A percentile compares a stretch with the other conserved stretches of the same genome.
Conservation (phyloP, 2,888 invertebrate genomes). For the Scaptomyza polygonia region DNA sequence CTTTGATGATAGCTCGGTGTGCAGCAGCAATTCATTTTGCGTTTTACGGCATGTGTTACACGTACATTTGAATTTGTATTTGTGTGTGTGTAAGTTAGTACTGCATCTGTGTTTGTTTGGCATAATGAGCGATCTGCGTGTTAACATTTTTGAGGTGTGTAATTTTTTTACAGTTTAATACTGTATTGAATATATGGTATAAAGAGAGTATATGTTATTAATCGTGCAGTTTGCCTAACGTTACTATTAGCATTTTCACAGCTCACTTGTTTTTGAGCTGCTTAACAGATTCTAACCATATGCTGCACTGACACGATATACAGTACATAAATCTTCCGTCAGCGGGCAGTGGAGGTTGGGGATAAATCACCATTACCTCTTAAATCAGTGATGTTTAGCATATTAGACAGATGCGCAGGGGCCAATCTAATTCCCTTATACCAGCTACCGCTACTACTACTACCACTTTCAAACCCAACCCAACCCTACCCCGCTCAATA, state of each 20-base stretch:
- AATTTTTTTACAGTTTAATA: neutral
- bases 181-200: no score
- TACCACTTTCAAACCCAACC: neutral
- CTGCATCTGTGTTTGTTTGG: slow-evolving; percentile 36
- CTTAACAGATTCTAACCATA: slow-evolving; percentile 53
- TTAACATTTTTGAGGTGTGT: slow-evolving; percentile 37
- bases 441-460: neutral
- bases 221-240: slow-evolving; percentile 18
- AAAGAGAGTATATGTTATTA: no score
- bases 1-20: slow-evolving; percentile 58
- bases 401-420: slow-evolving; percentile 72
- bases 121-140: slow-evolving; percentile 51
- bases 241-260: slow-evolving; percentile 45
- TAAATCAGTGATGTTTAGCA: slow-evolving; percentile 75
- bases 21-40: slow-evolving; percentile 31
- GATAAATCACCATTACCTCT: slow-evolving; percentile 48
- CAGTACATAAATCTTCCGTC: slow-evolving; percentile 59
- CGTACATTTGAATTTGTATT: slow-evolving; percentile 10
- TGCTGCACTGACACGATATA: slow-evolving; percentile 35
- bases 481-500: slow-evolving; percentile 26
- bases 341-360: no score
- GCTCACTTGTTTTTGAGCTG: slow-evolving; percentile 41
- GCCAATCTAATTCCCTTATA: slow-evolving; percentile 43
- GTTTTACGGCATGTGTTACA: slow-evolving; percentile 49
- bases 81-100: slow-evolving; percentile 10